A percentile compares a stretch with the other conserved stretches of the same genome.
phyloP scores from a whole-genome alignment of 2,797 vertebrate genomes.

The Dipus sagitta region DNA sequence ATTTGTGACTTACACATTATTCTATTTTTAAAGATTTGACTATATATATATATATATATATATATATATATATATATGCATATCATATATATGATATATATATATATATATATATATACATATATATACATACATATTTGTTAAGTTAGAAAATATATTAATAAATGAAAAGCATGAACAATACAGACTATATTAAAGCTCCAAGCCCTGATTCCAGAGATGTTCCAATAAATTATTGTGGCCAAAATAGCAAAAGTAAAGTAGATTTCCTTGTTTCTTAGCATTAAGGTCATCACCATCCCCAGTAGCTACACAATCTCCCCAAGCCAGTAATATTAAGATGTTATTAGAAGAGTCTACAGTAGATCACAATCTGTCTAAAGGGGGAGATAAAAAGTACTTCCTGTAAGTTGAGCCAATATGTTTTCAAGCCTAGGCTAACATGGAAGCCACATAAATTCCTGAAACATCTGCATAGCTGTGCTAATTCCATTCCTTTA shows the following conservation, averaged over 20 bases:
- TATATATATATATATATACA: background rate
- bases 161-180: background rate
- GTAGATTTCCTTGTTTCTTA: background rate
- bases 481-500: background rate
- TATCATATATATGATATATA: background rate
- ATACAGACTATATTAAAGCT: background rate
- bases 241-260: background rate
- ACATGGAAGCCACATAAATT: background rate
- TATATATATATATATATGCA: background rate
- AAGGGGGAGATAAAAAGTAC: background rate
- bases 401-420: background rate
- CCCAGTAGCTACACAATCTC: background rate
- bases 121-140: background rate
- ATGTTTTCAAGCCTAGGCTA: background rate
- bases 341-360: background rate
- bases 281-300: background rate
- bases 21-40: background rate
- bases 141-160: background rate
- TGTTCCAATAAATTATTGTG: background rate
- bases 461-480: fast-evolving
- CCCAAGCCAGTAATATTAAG: background rate
- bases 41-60: background rate
- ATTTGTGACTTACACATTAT: background rate
- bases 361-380: background rate
- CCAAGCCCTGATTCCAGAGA: background rate